Evolutionary conservation across 2,888 invertebrate genomes (phyloP).

Genomic region (Zonitis immaculata): DNA sequence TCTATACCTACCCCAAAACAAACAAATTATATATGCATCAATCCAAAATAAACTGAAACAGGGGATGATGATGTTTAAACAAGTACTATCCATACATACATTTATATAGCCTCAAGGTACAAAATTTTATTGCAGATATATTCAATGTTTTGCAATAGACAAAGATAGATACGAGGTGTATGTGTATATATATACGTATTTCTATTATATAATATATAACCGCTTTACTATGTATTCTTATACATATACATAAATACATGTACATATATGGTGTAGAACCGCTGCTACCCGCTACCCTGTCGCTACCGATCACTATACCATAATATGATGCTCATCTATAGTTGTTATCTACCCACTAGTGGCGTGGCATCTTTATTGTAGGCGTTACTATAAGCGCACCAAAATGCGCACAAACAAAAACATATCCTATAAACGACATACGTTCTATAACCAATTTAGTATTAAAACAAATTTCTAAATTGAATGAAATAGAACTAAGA

Average conservation of each 20-base stretch:
- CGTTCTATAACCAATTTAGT: constrained; percentile 25
- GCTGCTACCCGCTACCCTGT: background rate
- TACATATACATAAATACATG: no score
- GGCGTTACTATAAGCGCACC: constrained; percentile 40
- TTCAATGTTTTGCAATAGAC: constrained; percentile 5
- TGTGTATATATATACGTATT: no score
- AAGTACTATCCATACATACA: background rate
- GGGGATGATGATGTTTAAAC: constrained; percentile 11
- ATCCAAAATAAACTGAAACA: constrained; percentile 34
- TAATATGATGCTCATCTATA: constrained; percentile 36
- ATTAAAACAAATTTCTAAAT: constrained; percentile 21
- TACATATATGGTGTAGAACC: no score
- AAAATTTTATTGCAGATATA: no score
- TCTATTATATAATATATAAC: no score
- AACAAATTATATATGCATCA: constrained; percentile 44
- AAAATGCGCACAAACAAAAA: constrained; percentile 38
- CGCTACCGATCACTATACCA: background rate
- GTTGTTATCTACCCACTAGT: constrained; percentile 38
- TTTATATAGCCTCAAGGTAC: constrained; percentile 30
- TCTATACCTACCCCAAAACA: constrained; percentile 26
- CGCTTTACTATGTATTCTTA: no score
- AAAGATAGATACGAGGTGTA: no score
- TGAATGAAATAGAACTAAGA: constrained; percentile 31
- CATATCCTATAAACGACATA: constrained; percentile 36
- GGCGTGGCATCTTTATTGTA: constrained; percentile 42